These are phyloP conservation scores for Manacus vitellinus DNA, from an alignment of 2,113 vertebrate genomes.

Conservation along the genomic window DNA sequence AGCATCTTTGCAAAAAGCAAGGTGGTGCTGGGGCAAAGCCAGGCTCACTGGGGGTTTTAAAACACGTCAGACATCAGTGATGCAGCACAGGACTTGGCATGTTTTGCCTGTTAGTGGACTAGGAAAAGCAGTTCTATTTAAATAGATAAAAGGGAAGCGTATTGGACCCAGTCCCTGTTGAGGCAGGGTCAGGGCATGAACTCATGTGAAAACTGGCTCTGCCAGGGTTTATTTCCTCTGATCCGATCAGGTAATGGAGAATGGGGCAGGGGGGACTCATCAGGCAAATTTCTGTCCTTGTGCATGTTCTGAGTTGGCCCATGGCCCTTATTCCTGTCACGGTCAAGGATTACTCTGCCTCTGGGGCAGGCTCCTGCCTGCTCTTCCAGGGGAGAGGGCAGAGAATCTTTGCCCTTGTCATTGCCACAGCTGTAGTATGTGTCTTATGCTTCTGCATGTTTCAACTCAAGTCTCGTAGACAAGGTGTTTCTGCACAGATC, in stretches of 20 bases:
- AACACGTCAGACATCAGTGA: not conserved
- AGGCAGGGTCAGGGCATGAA: slow-evolving; percentile 21
- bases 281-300: not conserved
- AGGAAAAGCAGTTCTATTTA: not conserved
- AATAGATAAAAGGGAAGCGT: not conserved
- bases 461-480: not conserved
- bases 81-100: not conserved
- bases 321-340: not conserved
- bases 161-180: not conserved
- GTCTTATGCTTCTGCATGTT: not conserved
- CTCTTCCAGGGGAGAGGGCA: not conserved
- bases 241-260: not conserved
- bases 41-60: not conserved
- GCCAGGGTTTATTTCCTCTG: slow-evolving; percentile 36
- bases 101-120: not conserved
- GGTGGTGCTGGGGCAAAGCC: not conserved
- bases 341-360: not conserved
- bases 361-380: not conserved
- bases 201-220: slow-evolving; percentile 6
- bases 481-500: not conserved
- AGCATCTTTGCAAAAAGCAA: not conserved
- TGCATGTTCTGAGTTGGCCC: not conserved
- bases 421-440: not conserved
- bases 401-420: not conserved
- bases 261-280: not conserved